Conservation (phyloP, 2,888 invertebrate species). For the Andrena haemorrhoa region DNA sequence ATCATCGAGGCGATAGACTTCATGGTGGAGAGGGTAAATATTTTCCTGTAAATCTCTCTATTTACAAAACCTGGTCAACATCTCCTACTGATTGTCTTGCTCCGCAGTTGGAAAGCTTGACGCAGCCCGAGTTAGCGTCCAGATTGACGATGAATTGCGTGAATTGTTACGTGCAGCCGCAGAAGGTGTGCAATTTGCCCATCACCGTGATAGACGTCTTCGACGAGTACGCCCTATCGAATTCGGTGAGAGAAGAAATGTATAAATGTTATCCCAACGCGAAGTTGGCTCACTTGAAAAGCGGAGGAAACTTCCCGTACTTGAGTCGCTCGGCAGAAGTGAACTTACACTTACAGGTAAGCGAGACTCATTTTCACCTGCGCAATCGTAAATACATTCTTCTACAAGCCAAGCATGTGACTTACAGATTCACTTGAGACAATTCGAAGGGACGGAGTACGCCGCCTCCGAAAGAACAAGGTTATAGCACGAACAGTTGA, state of each 20-base stretch:
- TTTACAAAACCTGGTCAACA: background rate
- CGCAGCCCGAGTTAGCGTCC: constrained; percentile 94
- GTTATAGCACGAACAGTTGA: constrained; percentile 21
- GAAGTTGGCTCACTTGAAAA: constrained; percentile 94
- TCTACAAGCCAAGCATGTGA: background rate
- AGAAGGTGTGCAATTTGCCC: constrained; percentile 89
- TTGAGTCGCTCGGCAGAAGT: constrained; percentile 95
- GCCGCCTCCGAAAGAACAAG: constrained; percentile 86
- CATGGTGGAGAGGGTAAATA: constrained; percentile 93
- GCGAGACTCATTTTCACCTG: background rate
- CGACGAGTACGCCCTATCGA: constrained; percentile 94
- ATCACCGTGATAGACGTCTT: constrained; percentile 95
- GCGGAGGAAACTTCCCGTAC: constrained; percentile 96
- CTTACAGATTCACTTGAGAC: constrained; percentile 90
- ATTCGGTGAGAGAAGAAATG: constrained; percentile 91
- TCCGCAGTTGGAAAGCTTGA: constrained; percentile 91
- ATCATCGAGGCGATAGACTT: constrained; percentile 95
- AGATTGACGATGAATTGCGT: constrained; percentile 94
- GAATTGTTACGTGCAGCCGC: constrained; percentile 92
- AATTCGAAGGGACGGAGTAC: constrained; percentile 88
- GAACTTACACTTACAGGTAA: constrained; percentile 93
- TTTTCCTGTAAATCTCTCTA: background rate
- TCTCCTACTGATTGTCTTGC: background rate
- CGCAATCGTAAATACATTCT: background rate
- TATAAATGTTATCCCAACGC: constrained; percentile 95